Evolutionary conservation across 2,113 vertebrate species (phyloP).

Genomic region (Lathamus discolor): DNA sequence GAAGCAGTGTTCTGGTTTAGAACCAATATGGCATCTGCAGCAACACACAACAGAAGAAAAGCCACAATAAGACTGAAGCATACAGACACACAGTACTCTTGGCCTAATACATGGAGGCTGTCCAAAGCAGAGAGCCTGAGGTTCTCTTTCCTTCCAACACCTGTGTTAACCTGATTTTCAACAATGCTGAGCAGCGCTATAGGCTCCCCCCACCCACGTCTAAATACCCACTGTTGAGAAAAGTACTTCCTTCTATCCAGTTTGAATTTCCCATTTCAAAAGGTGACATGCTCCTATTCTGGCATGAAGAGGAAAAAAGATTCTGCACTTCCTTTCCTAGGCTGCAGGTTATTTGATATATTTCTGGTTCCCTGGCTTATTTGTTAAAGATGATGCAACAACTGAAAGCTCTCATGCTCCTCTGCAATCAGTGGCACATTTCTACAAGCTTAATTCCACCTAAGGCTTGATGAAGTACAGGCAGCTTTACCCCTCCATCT

Average conservation of each 20-base stretch:
- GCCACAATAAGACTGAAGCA: background rate
- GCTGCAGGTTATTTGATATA: background rate
- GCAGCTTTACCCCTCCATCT: background rate
- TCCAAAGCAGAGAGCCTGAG: background rate
- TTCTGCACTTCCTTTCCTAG: background rate
- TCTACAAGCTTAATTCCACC: background rate
- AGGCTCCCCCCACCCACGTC: background rate
- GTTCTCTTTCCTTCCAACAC: background rate
- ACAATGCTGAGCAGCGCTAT: background rate
- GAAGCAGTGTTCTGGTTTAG: background rate
- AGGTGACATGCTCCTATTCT: background rate
- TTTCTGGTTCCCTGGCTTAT: background rate
- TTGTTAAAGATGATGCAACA: background rate
- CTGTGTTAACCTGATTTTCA: background rate
- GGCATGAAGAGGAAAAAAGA: background rate
- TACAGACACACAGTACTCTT: background rate
- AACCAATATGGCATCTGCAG: background rate
- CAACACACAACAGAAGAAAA: background rate
- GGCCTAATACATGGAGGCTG: background rate
- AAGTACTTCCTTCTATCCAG: background rate
- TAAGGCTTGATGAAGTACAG: background rate
- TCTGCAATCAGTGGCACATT: background rate
- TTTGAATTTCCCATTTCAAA: background rate
- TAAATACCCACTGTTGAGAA: background rate
- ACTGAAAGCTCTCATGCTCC: background rate